Base-by-base conservation (phyloP, 2,888 invertebrate genomes). In the Agrilus cyanescens region DNA sequence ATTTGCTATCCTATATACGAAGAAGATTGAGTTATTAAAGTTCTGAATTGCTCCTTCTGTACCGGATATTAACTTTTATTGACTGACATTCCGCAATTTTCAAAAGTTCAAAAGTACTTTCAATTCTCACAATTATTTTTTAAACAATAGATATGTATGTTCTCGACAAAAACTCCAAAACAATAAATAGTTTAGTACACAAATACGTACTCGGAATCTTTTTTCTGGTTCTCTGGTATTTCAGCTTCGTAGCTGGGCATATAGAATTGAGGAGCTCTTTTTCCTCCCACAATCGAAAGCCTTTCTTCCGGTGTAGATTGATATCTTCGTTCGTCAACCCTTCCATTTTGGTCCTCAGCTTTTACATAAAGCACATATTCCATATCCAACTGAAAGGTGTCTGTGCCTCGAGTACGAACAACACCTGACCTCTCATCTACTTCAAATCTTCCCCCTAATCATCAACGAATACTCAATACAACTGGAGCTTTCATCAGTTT, bases 211-310 rank as follows among this genome's bases (percentile, higher is more conserved):
- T 93, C 94, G 37, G 93, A 90, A 67, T 94, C 94, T 67, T 93
- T 93, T 66, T 88, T 90, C 71, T 93, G 90, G 66, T 94, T 94
- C 69, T 98, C 97, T 2, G 91, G 90, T 52, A 97, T 94, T 62
- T 90, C 90, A 0, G 94, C 91, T 61, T 88, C 87, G 65, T 97
- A 98, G 55, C 86, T 85, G 5, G 86, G 85, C 75, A 95, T 82
- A 66, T 93, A 95, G 71, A 98, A 97, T 69, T 98, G 97, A 0
- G 98, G 98, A 0, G 94, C 89, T 30, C 96, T 75, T 62, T 95
- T 93, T 44, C 96, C 97, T n/a, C 95, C 96, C 15, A 94, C 89
- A 60, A 96, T 95, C 50, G 90, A 90, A 41, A 94, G 69, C 8
- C 91, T 76, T 60, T 91, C 91, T 64, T 94, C 93, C 12, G 86